Base-by-base conservation (phyloP, 2,797 vertebrate species). In the Gymnocypris eckloni region DNA sequence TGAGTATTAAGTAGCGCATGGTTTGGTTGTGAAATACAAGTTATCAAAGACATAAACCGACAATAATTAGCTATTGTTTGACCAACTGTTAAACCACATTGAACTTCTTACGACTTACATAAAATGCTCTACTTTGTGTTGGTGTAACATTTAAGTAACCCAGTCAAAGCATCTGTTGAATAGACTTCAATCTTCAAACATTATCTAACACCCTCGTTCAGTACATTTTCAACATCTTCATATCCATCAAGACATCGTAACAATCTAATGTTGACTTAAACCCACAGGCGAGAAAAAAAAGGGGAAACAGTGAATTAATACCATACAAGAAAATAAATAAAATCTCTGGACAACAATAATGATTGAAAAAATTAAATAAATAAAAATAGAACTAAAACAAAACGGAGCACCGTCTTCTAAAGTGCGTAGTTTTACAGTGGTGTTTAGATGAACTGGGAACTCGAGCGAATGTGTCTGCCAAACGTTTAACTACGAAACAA, bases 401-500 rank as follows among this genome's bases (percentile, higher is more conserved):
- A 39, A 79, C 81, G 69, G 86, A 87, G 56, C 41, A 22, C 52
- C 43, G 77, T 82, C 43, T 66, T 82, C 67, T 87, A 88, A 89
- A 87, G 87, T 89, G 89, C 89, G 78, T 70, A 83, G 89, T 15
- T 78, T 84, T 39, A 78, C 83, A 84, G 83, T 64, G 59, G 56
- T 28, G 82, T 77, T 54, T 67, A 84, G 10, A 69, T 33, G 22
- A 84, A 77, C 61, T 67, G 20, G 64, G 43, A 66, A 52, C 56
- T 37, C 1, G 33, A n/a, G 82, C 22, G 59, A 76, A 66, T n/a
- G 12, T 39, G 43, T 4, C 13, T 15, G 50, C 39, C 64, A 4
- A 82, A 83, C 87, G 5, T 70, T 52, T 2, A 80, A 66, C 43
- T 72, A 66, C 22, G 22, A 39, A 70, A 48, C 28, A 37, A 41